Conservation (phyloP, 2,797 vertebrate genomes). For the Momotus momota region DNA sequence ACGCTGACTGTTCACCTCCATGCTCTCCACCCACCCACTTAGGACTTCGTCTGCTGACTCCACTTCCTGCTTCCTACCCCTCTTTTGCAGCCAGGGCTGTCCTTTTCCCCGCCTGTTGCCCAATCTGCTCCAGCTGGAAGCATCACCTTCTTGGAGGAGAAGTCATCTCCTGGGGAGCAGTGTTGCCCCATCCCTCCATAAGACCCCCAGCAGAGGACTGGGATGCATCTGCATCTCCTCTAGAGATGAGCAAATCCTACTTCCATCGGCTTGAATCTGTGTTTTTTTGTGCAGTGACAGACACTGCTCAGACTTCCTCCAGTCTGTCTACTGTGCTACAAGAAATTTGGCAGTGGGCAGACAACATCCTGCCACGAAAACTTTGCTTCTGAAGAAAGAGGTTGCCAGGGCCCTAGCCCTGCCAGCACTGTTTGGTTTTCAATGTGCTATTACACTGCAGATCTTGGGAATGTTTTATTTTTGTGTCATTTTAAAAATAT, state of each 20-base stretch:
- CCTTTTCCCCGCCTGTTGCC: neutral
- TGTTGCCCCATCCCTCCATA: neutral
- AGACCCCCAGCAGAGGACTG: neutral
- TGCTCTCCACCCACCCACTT: neutral
- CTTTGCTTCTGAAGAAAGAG: neutral
- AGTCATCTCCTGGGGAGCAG: neutral
- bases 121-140: neutral
- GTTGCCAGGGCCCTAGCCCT: neutral
- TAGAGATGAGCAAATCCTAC: neutral
- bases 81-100: neutral
- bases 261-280: neutral
- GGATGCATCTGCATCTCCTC: neutral
- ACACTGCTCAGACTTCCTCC: neutral
- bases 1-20: neutral
- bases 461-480: constrained; percentile 41
- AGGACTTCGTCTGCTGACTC: neutral
- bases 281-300: neutral
- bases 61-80: neutral
- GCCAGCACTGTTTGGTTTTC: neutral
- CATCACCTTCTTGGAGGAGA: neutral
- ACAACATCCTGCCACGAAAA: neutral
- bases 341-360: neutral
- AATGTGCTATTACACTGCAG: neutral
- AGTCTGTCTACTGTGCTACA: neutral
- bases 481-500: constrained; percentile 50